Conservation (phyloP, 2,888 invertebrate species). For the Margaritifera margaritifera region DNA sequence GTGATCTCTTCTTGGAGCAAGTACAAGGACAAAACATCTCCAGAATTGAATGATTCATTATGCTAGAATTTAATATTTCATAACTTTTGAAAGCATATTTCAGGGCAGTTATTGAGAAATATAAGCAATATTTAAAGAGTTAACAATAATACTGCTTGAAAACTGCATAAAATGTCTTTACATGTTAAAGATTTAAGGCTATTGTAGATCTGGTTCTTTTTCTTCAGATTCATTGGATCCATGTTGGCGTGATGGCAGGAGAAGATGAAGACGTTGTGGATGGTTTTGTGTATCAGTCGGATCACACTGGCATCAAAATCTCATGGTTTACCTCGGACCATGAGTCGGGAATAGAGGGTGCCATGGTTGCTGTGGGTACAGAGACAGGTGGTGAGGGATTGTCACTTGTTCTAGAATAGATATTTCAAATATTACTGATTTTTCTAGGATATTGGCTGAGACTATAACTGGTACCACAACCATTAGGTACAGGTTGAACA, state of each 20-base stretch:
- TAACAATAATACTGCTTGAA: too few species aligned
- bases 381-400: constrained; percentile 28
- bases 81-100: too few species aligned
- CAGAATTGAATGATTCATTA: too few species aligned
- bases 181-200: too few species aligned
- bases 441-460: background rate
- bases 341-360: constrained; percentile 37
- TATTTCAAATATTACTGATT: background rate
- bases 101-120: too few species aligned
- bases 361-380: constrained; percentile 46
- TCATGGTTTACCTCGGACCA: constrained; percentile 44
- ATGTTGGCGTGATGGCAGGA: constrained; percentile 42
- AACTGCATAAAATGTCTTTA: too few species aligned
- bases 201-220: too few species aligned
- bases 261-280: constrained; percentile 40
- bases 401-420: background rate
- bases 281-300: constrained; percentile 44
- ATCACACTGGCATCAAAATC: constrained; percentile 46
- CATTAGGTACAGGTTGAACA: too few species aligned
- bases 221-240: constrained; percentile 23
- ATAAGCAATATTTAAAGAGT: too few species aligned
- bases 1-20: too few species aligned
- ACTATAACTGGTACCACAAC: background rate
- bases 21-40: too few species aligned
- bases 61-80: too few species aligned